Evolutionary conservation across 2,113 vertebrate species (phyloP).

Genomic region (Amphiprion percula): DNA sequence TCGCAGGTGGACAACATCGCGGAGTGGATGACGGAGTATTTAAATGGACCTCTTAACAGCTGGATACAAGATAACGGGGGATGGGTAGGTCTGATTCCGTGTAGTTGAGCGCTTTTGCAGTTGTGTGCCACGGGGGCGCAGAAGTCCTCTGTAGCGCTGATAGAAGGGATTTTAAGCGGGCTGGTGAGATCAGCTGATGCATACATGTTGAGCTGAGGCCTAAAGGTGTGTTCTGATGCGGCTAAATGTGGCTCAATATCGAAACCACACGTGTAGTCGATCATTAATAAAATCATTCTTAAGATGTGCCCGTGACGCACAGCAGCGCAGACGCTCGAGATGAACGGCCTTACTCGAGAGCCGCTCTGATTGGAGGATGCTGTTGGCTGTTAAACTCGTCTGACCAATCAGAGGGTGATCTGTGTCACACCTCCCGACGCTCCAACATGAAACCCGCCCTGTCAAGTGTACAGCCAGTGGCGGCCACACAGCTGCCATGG

Average conservation of each 20-base stretch:
- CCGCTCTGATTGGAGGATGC: constrained; percentile 56
- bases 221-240: background rate
- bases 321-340: constrained; percentile 21
- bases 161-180: background rate
- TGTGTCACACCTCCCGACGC: constrained; percentile 83
- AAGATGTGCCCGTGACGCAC: constrained; percentile 59
- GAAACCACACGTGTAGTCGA: constrained; percentile 41
- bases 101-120: constrained; percentile 39
- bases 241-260: background rate
- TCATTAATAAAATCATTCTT: constrained; percentile 36
- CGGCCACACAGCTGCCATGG: constrained; percentile 47
- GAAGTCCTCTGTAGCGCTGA: constrained; percentile 30
- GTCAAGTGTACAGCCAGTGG: constrained; percentile 9
- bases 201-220: background rate
- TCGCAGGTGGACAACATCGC: constrained; percentile 93
- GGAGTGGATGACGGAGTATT: constrained; percentile 98
- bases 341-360: constrained; percentile 22
- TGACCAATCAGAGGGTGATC: constrained; percentile 63
- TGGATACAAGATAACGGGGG: constrained; percentile 99
- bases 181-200: background rate
- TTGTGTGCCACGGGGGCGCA: constrained; percentile 47
- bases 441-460: constrained; percentile 52
- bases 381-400: constrained; percentile 56
- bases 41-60: constrained; percentile 92
- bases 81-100: constrained; percentile 89